phyloP scores from a whole-genome alignment of 2,797 vertebrate genomes.

The Hippopotamyrus pictus region DNA sequence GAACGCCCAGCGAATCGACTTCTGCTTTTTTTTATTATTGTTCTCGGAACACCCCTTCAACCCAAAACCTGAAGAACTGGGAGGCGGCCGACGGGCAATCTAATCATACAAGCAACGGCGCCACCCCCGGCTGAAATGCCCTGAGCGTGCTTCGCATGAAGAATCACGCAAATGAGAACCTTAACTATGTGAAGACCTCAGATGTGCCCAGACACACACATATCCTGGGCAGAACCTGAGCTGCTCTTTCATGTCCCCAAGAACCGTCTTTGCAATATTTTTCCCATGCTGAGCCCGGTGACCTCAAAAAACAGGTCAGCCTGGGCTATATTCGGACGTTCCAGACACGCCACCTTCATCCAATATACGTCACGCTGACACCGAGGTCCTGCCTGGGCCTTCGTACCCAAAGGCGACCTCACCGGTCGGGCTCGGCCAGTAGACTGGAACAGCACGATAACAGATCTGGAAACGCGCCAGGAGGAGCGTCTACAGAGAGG shows the following conservation, averaged over 20 bases:
- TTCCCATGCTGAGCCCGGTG: conserved; percentile 4
- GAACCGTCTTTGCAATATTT: neutral
- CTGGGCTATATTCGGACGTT: neutral
- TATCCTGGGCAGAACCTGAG: neutral
- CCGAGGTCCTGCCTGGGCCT: neutral
- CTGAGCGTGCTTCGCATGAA: neutral
- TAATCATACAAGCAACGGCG: neutral
- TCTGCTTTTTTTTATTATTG: conserved; percentile 20
- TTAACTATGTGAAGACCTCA: neutral
- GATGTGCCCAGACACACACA: neutral
- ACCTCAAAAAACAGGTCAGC: conserved; percentile 7
- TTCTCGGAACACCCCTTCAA: conserved; percentile 13
- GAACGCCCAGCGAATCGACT: neutral
- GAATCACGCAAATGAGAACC: neutral
- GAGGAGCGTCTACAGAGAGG: neutral
- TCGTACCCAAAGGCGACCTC: neutral
- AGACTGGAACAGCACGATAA: neutral
- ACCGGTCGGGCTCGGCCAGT: neutral
- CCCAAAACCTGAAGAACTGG: neutral
- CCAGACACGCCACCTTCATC: neutral
- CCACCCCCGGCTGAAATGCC: neutral
- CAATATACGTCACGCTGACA: neutral
- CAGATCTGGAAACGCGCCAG: neutral
- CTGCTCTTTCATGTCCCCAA: neutral
- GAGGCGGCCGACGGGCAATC: neutral